Base-by-base conservation (phyloP, 2,888 invertebrate species). In the Pachydiplax longipennis region DNA sequence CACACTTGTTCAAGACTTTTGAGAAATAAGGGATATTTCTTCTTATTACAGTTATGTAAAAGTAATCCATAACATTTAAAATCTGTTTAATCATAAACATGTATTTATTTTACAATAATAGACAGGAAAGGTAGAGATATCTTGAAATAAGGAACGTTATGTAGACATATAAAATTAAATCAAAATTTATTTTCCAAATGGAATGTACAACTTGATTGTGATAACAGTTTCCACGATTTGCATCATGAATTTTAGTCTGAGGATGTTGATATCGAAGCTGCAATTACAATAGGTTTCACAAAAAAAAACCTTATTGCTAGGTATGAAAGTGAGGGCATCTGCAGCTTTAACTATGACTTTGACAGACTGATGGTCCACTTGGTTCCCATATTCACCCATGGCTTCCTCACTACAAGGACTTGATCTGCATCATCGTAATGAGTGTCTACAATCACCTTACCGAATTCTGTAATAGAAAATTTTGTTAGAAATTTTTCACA, bases 371-470 rank as follows among this genome's bases (percentile, higher is more conserved):
- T 96, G 91, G 95, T 95, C 96, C 97, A 99, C 92, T 97, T 96
- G 92, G 96, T 95, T 48, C 96, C 96, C 95, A 99, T 96, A 93
- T 96, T 97, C 90, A 98, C 96, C 44, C 95, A 97, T 0, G 99
- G 99, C 93, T 98, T 99, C 92, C 99, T 95, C 25, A 99, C 95
- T 0, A 96, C 96, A 22, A 98, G 94, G 0, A 96, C 96, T 91
- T 93, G 92, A 90, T 96, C 95, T 91, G 96, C 95, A 25, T 96
- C 96, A 40, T 95, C 95, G 93, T 96, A 96, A 92, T 96, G 95
- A 92, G 96, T 96, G 93, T 97, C 96, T 91, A 98, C 94, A 5
- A 95, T 94, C 0, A 95, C 94, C 91, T 94, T 95, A 80, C 95
- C 95, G 87, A 95, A 95, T 90, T 94, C 96, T 95, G 94, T 93